Conservation (phyloP, 2,113 vertebrate species). For the Eupsittula cactorum region DNA sequence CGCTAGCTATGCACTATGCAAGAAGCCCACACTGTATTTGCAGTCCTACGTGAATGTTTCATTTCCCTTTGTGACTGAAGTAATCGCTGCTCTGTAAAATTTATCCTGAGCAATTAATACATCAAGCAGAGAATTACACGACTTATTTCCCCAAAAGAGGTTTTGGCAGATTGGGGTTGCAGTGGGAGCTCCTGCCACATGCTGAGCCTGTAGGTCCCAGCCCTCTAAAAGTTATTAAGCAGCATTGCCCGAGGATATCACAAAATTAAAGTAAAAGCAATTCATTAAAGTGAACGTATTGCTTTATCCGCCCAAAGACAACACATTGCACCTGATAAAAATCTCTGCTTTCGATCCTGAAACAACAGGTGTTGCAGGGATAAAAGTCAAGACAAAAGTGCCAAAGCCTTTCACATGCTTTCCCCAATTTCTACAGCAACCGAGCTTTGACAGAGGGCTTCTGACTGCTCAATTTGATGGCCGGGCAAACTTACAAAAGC, state of each 20-base stretch:
- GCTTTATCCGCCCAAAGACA: neutral
- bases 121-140: neutral
- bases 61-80: neutral
- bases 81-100: neutral
- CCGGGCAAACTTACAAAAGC: slow-evolving; percentile 71
- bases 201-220: neutral
- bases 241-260: neutral
- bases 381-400: slow-evolving; percentile 68
- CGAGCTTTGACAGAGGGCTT: slow-evolving; percentile 68
- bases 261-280: neutral
- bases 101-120: neutral
- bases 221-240: neutral
- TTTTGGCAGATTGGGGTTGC: neutral
- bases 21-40: neutral
- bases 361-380: slow-evolving; percentile 62
- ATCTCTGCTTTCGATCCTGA: neutral
- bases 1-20: neutral
- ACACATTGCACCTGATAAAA: neutral
- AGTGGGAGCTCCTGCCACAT: neutral
- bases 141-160: neutral
- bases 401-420: slow-evolving; percentile 49
- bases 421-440: slow-evolving; percentile 70
- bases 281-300: neutral
- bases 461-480: slow-evolving; percentile 75
- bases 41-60: neutral